phyloP scores from a whole-genome alignment of 1,140 invertebrate genomes.

The Lepidurus packardi region DNA sequence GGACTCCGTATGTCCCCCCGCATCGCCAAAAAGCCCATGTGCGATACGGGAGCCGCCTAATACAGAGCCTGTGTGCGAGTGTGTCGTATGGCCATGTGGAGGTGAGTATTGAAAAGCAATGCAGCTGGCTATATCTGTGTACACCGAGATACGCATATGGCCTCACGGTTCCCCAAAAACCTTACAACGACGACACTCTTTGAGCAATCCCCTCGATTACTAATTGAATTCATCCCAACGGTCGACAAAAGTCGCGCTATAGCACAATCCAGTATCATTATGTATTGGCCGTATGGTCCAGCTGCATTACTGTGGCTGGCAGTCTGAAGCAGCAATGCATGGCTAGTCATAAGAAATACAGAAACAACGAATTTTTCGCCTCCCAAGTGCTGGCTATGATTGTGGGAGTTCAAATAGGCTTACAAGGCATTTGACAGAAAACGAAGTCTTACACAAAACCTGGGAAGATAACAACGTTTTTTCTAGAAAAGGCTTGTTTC shows the following conservation, averaged over 20 bases:
- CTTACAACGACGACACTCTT: not conserved
- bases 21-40: not conserved
- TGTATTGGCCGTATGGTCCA: not conserved
- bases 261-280: not conserved
- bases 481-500: too few species aligned
- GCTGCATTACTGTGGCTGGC: not conserved
- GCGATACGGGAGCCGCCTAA: not conserved
- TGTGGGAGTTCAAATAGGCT: not conserved
- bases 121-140: constrained; percentile 15
- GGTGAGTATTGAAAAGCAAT: not conserved
- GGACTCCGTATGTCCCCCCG: not conserved
- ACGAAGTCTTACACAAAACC: too few species aligned
- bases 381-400: not conserved
- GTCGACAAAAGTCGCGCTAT: not conserved
- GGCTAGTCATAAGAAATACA: constrained; percentile 9
- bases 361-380: not conserved
- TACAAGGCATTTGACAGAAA: too few species aligned
- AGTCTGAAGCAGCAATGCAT: not conserved
- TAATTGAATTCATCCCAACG: constrained; percentile 16
- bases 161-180: not conserved
- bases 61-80: not conserved
- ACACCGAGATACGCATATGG: constrained; percentile 1
- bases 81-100: constrained; percentile 17
- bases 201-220: constrained; percentile 18
- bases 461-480: too few species aligned